Base-by-base conservation (phyloP, 2,113 vertebrate genomes). In the Silurus asotus region DNA sequence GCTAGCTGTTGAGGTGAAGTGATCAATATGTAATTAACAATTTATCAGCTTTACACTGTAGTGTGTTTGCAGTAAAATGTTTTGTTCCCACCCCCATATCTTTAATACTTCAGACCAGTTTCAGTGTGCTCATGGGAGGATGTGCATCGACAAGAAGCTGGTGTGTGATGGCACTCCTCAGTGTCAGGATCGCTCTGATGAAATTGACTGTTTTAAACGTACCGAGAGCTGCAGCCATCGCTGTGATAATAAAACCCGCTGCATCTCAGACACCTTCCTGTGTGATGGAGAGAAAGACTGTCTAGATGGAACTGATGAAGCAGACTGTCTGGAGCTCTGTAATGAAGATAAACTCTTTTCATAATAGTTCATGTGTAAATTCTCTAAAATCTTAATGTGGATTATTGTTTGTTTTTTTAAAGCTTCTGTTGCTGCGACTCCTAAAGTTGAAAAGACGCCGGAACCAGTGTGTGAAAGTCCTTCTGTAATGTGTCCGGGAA, bases 221-320 rank as follows among this genome's bases (percentile, higher is more conserved):
- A 76, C 67, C 9, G 65, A 89, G 64, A 75, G 75, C 67, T 98
- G 97, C 76, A 72, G 0, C 37, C 90, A 97, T 89, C 95, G n/a
- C 61, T 99, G 97, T 0, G 96, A 99, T 0, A 95, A 96, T 0
- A 89, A 84, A 25, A 88, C 95, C 95, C 79, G 89, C 70, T 0
- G 97, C 97, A 92, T 99, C 96, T 91, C 87, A 20, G 11, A 93
- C 48, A 95, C 94, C 13, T 98, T 97, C 96, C 84, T 94, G 48
- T 99, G 97, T 20, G 97, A 98, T 3, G 96, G 95, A 0, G 90
- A 94, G 13, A 45, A 91, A 0, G 97, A 98, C 95, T 99, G 97
- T 23, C 8, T 69, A 58, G 97, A 99, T 0, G 96, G 96, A 4
- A 93, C 93, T 0, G 97, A 98, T 0, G 97, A 99, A 88, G 79